Conservation (phyloP, 2,797 vertebrate species). For the Enoplosus armatus region DNA sequence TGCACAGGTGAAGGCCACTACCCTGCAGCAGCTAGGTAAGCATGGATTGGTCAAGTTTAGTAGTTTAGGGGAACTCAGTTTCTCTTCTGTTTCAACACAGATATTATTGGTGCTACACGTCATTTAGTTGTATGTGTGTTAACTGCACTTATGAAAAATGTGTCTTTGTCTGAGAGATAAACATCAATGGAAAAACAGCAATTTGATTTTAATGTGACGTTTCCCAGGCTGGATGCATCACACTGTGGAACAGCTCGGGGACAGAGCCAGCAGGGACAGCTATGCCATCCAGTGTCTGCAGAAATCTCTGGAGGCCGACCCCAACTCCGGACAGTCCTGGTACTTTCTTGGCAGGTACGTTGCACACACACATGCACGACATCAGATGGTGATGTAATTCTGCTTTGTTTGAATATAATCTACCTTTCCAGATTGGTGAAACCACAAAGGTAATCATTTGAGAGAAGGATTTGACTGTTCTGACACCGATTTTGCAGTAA, state of each 20-base stretch:
- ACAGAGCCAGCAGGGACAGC: conserved; percentile 96
- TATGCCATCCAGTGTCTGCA: conserved; percentile 99
- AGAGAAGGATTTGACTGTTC: background rate
- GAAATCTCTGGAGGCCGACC: conserved; percentile 99
- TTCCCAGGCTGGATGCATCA: conserved; percentile 99
- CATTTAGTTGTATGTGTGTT: no score
- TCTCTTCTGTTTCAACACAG: background rate
- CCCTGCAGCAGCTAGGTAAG: conserved; percentile 98
- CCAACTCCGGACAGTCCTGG: conserved; percentile 99
- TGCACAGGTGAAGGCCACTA: conserved; percentile 99
- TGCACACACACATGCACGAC: fast-evolving
- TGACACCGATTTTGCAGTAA: background rate
- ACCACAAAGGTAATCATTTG: background rate
- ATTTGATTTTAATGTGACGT: background rate
- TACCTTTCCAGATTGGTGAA: background rate
- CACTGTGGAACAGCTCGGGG: conserved; percentile 98
- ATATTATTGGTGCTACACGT: background rate
- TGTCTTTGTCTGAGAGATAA: background rate
- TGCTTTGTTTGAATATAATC: background rate
- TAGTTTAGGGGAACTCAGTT: no score
- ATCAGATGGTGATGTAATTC: background rate
- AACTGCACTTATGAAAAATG: background rate
- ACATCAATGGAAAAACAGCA: background rate
- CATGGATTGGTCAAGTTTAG: background rate
- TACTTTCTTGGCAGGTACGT: conserved; percentile 99